A percentile compares a stretch with the other conserved stretches of the same genome.
These are phyloP conservation scores for Melanotaenia pygmaea DNA, from an alignment of 2,797 vertebrate species.

Conservation along the genomic window DNA sequence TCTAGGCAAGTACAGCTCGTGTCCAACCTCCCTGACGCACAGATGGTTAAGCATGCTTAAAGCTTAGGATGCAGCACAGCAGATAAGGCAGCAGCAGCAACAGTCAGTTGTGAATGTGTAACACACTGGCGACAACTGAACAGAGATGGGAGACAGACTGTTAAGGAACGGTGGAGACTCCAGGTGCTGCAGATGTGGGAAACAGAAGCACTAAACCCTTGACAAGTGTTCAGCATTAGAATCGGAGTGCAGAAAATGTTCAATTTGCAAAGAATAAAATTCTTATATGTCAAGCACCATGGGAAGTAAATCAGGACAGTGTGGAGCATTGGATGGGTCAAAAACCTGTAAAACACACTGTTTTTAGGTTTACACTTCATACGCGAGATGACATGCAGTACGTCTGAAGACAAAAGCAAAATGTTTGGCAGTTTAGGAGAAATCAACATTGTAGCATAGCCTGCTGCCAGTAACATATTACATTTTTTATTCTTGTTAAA, in stretches of 20 bases:
- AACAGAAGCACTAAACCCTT: not conserved
- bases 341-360: not conserved
- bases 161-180: not conserved
- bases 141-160: not conserved
- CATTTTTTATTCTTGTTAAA: too few relatives aligned
- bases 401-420: not conserved
- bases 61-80: slow-evolving; percentile 8
- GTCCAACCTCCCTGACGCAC: not conserved
- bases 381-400: too few relatives aligned
- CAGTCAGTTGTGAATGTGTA: not conserved
- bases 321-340: not conserved
- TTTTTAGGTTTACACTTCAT: too few relatives aligned
- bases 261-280: not conserved
- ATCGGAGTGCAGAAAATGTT: not conserved
- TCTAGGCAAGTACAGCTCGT: not conserved
- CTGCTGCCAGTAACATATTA: not conserved
- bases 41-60: slow-evolving; percentile 12
- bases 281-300: not conserved
- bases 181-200: not conserved
- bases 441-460: not conserved
- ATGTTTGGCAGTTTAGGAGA: not conserved
- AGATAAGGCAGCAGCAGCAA: slow-evolving; percentile 17
- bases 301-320: not conserved
- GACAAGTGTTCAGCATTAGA: not conserved
- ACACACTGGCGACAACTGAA: not conserved